Percentiles rank a stretch among this genome's conserved stretches.
Evolutionary conservation across 2,797 vertebrate species (phyloP).

Genomic region (Acanthopagrus latus): DNA sequence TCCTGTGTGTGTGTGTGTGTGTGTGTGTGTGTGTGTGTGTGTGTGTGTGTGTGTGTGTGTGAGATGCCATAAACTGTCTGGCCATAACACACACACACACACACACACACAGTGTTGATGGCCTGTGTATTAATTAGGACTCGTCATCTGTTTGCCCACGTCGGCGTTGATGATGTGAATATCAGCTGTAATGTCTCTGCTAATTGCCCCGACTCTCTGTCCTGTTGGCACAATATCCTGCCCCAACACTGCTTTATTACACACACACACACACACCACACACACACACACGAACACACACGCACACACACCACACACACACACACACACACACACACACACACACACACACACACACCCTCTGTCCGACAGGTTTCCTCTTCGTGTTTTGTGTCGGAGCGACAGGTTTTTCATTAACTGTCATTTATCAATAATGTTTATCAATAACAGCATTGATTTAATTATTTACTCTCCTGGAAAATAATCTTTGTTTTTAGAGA

Average conservation of each 20-base stretch:
- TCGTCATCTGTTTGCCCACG: constrained; percentile 77
- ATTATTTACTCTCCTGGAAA: too few relatives aligned
- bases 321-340: constrained; percentile 38
- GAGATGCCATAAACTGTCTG: constrained; percentile 1
- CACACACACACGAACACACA: too few relatives aligned
- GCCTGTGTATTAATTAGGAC: constrained; percentile 75
- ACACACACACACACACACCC: constrained; percentile 35
- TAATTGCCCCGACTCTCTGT: constrained; percentile 74
- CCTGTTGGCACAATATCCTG: constrained; percentile 67
- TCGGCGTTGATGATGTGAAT: constrained; percentile 72
- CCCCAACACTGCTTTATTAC: constrained; percentile 44
- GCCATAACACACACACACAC: constrained; percentile 7
- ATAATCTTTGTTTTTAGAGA: not conserved
- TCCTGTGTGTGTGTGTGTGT: not conserved
- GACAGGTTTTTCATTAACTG: not conserved
- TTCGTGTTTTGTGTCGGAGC: not conserved
- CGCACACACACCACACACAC: constrained; percentile 42
- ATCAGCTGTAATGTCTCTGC: constrained; percentile 76
- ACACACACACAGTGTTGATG: constrained; percentile 50
- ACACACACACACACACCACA: constrained; percentile 44
- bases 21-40: too few relatives aligned
- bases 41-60: constrained; percentile 13
- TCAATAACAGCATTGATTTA: not conserved
- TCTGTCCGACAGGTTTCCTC: not conserved
- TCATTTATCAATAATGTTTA: not conserved